Evolutionary conservation across 2,888 invertebrate genomes (phyloP).

Genomic region (Machimus rusticus): DNA sequence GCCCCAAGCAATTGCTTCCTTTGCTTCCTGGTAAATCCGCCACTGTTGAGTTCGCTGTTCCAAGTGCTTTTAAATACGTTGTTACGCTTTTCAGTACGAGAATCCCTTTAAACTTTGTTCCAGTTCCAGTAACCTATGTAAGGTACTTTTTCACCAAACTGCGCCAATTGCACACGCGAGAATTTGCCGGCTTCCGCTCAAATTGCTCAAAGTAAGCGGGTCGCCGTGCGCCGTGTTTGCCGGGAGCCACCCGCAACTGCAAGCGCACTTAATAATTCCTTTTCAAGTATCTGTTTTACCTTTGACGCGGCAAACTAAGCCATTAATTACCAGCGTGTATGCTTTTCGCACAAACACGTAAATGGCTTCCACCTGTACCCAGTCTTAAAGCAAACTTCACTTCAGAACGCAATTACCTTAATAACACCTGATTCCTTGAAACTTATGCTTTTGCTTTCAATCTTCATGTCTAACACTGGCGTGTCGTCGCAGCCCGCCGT

Average conservation of each 20-base stretch:
- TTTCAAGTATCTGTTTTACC: background rate
- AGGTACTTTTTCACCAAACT: background rate
- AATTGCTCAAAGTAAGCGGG: background rate
- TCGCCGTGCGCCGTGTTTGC: background rate
- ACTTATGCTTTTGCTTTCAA: conserved; percentile 7
- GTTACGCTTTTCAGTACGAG: background rate
- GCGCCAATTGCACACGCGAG: background rate
- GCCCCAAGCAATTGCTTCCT: too few species aligned
- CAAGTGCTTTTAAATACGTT: background rate
- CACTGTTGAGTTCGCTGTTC: too few species aligned
- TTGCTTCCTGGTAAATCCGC: too few species aligned
- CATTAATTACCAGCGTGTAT: background rate
- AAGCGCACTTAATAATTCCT: background rate
- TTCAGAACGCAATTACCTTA: conserved; percentile 10
- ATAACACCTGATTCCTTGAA: conserved; percentile 23
- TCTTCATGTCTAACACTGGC: background rate
- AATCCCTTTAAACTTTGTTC: background rate
- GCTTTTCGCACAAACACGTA: background rate
- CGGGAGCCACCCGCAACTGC: background rate
- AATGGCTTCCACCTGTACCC: background rate
- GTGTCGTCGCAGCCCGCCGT: background rate
- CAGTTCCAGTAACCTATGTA: background rate
- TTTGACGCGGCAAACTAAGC: background rate
- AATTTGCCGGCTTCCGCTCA: background rate
- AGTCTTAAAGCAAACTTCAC: conserved; percentile 1